phyloP scores from a whole-genome alignment of 2,797 vertebrate species.

The Pipistrellus pipistrellus region DNA sequence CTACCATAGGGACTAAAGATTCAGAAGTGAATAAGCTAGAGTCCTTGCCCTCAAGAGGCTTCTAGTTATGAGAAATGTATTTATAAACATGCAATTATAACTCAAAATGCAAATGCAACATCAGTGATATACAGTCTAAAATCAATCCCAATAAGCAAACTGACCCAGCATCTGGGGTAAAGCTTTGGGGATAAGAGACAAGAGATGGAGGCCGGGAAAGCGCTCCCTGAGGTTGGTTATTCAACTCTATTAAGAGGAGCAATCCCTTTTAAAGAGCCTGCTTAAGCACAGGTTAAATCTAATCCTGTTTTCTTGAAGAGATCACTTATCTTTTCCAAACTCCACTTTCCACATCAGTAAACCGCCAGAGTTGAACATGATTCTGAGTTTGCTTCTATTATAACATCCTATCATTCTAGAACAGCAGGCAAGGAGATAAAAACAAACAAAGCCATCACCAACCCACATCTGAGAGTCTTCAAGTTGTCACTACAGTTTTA shows the following conservation, averaged over 20 bases:
- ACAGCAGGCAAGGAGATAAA: background rate
- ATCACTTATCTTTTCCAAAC: background rate
- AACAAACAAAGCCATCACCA: background rate
- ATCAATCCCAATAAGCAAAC: background rate
- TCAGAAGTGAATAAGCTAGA: background rate
- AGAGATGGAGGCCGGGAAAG: background rate
- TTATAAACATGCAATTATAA: background rate
- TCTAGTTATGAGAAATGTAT: background rate
- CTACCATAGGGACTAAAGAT: background rate
- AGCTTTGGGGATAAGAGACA: background rate
- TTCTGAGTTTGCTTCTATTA: conserved; percentile 4
- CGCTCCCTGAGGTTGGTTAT: background rate
- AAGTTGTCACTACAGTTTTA: background rate
- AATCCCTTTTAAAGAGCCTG: background rate
- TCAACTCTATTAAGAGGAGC: background rate
- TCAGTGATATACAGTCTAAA: background rate
- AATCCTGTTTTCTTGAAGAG: background rate
- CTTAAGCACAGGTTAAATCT: background rate
- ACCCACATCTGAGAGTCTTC: background rate
- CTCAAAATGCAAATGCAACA: background rate
- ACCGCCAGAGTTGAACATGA: background rate
- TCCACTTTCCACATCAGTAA: background rate
- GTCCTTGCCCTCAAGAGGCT: background rate
- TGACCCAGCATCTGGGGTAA: background rate
- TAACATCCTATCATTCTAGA: background rate